Base-by-base conservation (phyloP, 2,797 vertebrate species). In the Gymnopithys bicolor region DNA sequence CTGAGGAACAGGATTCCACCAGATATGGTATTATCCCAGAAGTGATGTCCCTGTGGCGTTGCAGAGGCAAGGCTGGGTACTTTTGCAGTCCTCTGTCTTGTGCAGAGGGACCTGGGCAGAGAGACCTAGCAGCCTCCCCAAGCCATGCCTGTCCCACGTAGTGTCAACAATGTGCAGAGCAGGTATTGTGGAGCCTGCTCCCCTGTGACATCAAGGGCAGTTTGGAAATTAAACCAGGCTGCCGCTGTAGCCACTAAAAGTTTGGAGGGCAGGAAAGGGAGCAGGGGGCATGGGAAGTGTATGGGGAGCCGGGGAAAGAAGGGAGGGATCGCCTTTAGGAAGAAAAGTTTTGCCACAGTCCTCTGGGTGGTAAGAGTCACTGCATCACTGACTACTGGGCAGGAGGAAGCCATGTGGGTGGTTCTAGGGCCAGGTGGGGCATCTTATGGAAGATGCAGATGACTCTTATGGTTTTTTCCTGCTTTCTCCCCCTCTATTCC, bases 141-240 rank as follows among this genome's bases (percentile, higher is more conserved):
- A 11, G 3, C 22, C n/a, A 30, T 27, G 51, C 32, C 59, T 28
- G 0, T 33, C 10, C 18, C 3, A 3, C 33, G 51, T 41, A 14
- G 16, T 6, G 48, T 28, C 14, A 53, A 5, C 0, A 16, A 53
- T 22, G 39, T 32, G 37, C n/a, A 25, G 33, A 48, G 53, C 58
- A n/a, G 13, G n/a, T 24, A 74, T 5, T 2, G 5, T 4, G 3
- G 16, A 53, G 9, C 30, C 48, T 27, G 7, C 2, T 2, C 4
- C 43, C 27, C 33, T 69, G 49, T 1, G 4, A 32, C 89, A 71
- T n/a, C 58, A 28, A 8, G 22, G 9, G 15, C 7, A 4, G 15
- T 27, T 41, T 68, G 49, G 49, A 27, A 80, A 56, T 6, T 8
- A 87, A 73, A 23, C 10, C 60, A 74, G 56, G 82, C 52, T 60